phyloP scores from a whole-genome alignment of 2,888 invertebrate genomes.

The Ophion slaviceki region DNA sequence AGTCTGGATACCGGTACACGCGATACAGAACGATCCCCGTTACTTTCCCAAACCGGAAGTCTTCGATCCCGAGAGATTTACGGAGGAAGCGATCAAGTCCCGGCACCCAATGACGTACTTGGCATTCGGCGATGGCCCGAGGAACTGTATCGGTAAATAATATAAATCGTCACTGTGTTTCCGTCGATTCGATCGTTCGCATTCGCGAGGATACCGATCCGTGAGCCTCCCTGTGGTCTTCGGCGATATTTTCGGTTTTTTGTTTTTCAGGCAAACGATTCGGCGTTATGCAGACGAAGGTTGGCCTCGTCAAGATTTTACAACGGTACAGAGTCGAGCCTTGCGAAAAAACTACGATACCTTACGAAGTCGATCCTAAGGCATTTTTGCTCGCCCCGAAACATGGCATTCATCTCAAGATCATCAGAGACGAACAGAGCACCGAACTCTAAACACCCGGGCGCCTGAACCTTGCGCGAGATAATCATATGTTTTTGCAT shows the following conservation, averaged over 20 bases:
- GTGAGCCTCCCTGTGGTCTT: not conserved
- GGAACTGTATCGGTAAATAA: conserved; percentile 78
- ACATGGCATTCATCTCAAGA: conserved; percentile 76
- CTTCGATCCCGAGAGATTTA: conserved; percentile 77
- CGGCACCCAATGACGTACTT: conserved; percentile 74
- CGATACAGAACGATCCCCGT: conserved; percentile 72
- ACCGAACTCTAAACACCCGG: conserved; percentile 3
- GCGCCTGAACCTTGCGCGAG: not conserved
- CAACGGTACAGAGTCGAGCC: conserved; percentile 77
- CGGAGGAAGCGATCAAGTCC: conserved; percentile 65
- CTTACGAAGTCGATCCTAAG: conserved; percentile 70
- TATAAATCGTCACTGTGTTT: not conserved
- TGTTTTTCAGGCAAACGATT: conserved; percentile 74
- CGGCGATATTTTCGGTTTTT: conserved; percentile 35
- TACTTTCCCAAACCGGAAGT: conserved; percentile 75
- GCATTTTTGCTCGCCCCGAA: conserved; percentile 73
- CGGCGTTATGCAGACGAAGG: conserved; percentile 79
- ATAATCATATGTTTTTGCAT: too few relatives aligned
- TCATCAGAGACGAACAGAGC: conserved; percentile 67
- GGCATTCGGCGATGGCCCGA: conserved; percentile 79
- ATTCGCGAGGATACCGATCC: not conserved
- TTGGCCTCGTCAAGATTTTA: conserved; percentile 79
- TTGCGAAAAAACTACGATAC: conserved; percentile 76
- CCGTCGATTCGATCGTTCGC: not conserved
- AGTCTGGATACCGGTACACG: conserved; percentile 70